A percentile compares a stretch with the other conserved stretches of the same genome.
phyloP scores from a whole-genome alignment of 2,113 vertebrate species.

The Cyanoramphus novaezelandiae region DNA sequence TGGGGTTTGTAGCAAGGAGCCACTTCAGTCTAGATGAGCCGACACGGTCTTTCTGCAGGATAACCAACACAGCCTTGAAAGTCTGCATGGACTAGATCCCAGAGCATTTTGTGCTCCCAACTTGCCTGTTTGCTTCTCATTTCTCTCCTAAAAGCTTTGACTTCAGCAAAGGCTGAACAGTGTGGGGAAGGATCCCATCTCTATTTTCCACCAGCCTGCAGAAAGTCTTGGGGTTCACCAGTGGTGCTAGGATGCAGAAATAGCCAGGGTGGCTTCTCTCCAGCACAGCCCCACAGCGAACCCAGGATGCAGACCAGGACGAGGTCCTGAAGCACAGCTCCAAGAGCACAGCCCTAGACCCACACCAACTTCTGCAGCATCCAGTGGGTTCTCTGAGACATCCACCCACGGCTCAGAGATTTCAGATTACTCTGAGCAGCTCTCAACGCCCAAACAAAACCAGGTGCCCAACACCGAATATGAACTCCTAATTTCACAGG shows the following conservation, averaged over 20 bases:
- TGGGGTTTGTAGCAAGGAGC: background rate
- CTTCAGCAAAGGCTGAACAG: background rate
- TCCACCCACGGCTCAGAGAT: background rate
- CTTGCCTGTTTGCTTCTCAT: background rate
- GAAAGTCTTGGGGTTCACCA: background rate
- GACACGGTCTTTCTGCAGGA: background rate
- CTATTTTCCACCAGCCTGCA: background rate
- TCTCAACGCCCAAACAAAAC: background rate
- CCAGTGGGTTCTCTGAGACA: background rate
- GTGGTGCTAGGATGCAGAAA: background rate
- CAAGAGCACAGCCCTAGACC: background rate
- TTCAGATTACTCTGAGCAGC: background rate
- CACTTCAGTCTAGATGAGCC: fast-evolving
- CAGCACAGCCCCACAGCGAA: background rate
- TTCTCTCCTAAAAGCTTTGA: background rate
- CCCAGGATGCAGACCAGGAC: fast-evolving
- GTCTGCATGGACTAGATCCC: fast-evolving
- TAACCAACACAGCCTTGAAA: background rate
- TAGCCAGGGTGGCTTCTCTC: background rate
- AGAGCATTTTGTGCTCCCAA: background rate
- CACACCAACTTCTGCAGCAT: background rate
- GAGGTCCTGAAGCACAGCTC: background rate
- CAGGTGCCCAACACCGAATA: background rate
- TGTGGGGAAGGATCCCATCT: background rate
- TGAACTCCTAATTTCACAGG: background rate